Conservation (phyloP, 2,113 vertebrate genomes). For the Crotalus tigris region DNA sequence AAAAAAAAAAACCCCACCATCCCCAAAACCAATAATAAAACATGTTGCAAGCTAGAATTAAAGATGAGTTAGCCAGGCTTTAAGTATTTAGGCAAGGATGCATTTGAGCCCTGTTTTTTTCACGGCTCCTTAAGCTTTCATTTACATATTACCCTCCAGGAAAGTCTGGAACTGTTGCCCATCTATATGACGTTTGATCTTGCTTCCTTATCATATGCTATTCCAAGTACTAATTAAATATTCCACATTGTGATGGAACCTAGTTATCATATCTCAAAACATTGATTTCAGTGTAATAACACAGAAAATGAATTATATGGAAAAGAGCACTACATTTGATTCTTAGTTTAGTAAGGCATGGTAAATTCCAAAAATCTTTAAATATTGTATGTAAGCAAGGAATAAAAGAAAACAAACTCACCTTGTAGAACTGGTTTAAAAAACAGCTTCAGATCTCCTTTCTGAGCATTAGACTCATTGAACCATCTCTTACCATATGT, state of each 20-base stretch:
- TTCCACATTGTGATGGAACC: neutral
- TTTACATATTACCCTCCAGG: neutral
- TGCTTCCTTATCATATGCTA: neutral
- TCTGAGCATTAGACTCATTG: constrained; percentile 32
- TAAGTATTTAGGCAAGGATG: neutral
- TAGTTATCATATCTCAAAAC: neutral
- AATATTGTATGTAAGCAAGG: neutral
- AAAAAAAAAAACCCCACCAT: neutral
- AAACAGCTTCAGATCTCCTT: constrained; percentile 72
- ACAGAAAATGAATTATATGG: neutral
- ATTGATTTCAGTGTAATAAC: neutral
- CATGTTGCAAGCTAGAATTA: neutral
- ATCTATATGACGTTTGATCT: neutral
- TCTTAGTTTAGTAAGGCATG: neutral
- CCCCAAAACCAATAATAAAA: neutral
- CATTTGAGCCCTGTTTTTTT: neutral
- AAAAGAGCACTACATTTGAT: neutral
- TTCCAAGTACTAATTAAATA: neutral
- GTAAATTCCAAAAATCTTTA: neutral
- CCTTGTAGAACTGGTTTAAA: constrained; percentile 79
- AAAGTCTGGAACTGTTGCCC: neutral
- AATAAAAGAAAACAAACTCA: constrained; percentile 49
- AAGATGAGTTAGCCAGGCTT: neutral
- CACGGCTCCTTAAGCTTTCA: neutral
- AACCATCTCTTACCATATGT: constrained; percentile 46